Base-by-base conservation (phyloP, 2,888 invertebrate species). In the Eustalomyia histrio region DNA sequence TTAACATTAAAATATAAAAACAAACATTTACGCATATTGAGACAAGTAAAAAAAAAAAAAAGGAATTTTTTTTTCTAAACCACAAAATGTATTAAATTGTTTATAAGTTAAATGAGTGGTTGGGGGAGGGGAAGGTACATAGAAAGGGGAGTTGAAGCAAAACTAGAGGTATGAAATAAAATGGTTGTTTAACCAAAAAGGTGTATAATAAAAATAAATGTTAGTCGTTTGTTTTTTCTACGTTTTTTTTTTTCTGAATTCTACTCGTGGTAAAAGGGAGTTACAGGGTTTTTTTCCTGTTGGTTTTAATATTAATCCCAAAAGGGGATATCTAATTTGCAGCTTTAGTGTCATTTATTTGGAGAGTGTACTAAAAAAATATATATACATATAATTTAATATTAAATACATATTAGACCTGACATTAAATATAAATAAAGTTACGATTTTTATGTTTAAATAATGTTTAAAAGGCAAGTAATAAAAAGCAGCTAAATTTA, bases 151-250 rank as follows among this genome's bases (percentile, higher is more conserved):
- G 16, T 39, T 47, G 39, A 50, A 29, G 76, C 29, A 50, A 10
- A 1, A 14, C 10, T 50, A 24, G 61, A 33, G 57, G 55, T 10
- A 14, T 47, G 7, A n/a, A 33, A 50, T 16, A 24, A 57, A 73
- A 50, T 72, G 65, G 29, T 80, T 55, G 58, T 58, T 69, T 72
- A 61, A 69, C 65, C 64, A 76, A 86, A 87, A 88, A 88, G 88
- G 88, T 89, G 89, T 87, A 86, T 90, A 90, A 90, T 90, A 90
- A 90, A 90, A 90, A 90, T 89, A 90, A 90, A 90, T 90, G 90
- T 90, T 87, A 87, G 89, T 90, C 89, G 90, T 90, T 90, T 89
- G 88, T 90, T 90, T 90, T 67, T 69, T 29, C 29, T 29, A 29
- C 29, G 29, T 29, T 29, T 29, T 14, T n/a, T 64, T 64, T 76